These are phyloP conservation scores for Puffinus mauretanicus DNA, from an alignment of 2,113 vertebrate genomes.

Conservation along the genomic window DNA sequence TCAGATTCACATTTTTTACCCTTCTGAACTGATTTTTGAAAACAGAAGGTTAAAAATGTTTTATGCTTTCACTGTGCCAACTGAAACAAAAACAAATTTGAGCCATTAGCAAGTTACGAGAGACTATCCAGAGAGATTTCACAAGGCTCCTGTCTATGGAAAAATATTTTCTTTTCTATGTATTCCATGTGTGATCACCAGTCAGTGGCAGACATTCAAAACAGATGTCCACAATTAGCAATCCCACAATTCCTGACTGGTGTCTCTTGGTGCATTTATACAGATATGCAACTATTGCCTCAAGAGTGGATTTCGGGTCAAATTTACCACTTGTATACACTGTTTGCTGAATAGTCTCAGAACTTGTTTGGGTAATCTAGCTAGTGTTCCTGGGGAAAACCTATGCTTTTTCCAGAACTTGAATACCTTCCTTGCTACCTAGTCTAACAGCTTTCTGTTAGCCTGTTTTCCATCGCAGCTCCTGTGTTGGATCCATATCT, in stretches of 20 bases:
- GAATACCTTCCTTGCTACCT: neutral
- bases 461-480: neutral
- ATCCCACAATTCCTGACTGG: neutral
- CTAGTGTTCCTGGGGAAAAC: neutral
- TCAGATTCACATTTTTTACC: neutral
- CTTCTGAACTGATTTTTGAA: neutral
- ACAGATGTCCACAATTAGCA: neutral
- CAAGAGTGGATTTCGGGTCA: neutral
- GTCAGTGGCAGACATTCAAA: neutral
- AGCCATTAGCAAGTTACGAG: neutral
- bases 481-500: neutral
- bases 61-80: neutral
- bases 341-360: neutral
- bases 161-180: conserved; percentile 27
- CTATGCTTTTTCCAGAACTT: neutral
- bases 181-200: neutral
- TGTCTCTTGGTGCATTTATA: neutral
- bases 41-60: neutral
- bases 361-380: neutral
- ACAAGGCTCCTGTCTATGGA: neutral
- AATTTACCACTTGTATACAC: neutral
- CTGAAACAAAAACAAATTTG: neutral
- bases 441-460: neutral
- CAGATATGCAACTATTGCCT: neutral
- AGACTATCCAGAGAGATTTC: conserved; percentile 4